Conservation (phyloP, 2,888 invertebrate genomes). For the Cylindroiulus punctatus region DNA sequence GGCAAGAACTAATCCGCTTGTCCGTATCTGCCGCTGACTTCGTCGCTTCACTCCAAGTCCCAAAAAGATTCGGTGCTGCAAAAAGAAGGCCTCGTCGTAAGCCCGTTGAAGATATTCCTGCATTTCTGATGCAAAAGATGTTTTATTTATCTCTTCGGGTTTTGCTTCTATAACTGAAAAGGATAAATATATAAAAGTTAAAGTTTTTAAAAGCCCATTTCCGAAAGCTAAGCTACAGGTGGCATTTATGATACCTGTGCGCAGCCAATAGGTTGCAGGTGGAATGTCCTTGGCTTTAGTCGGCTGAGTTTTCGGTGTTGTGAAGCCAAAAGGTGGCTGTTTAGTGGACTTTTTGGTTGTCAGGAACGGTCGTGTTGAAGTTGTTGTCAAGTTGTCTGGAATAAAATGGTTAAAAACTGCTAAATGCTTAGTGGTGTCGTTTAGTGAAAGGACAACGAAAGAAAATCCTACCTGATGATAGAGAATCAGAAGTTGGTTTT, state of each 20-base stretch:
- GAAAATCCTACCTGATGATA: background rate
- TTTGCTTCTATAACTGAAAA: slow-evolving; percentile 40
- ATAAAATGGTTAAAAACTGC: background rate
- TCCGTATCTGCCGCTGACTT: background rate
- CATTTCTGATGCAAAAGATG: background rate
- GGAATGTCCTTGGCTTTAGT: background rate
- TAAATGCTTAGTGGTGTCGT: too few relatives aligned
- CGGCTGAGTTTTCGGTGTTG: background rate
- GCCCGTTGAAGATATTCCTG: slow-evolving; percentile 8
- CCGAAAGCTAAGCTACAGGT: background rate
- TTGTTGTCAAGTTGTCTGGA: background rate
- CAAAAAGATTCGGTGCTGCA: slow-evolving; percentile 17
- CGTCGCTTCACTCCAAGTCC: slow-evolving; percentile 31
- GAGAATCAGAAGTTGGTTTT: slow-evolving; percentile 15
- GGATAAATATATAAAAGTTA: background rate
- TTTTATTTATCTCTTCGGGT: slow-evolving; percentile 35
- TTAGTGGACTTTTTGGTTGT: background rate
- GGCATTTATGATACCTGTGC: background rate
- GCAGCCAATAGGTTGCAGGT: slow-evolving; percentile 29
- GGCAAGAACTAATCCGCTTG: background rate
- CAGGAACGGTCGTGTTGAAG: background rate
- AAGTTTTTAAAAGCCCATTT: background rate
- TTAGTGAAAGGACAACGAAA: background rate
- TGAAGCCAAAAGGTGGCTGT: background rate
- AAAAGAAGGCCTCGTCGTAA: slow-evolving; percentile 39